Conservation (phyloP, 2,888 invertebrate species). For the Polyploca ridens region DNA sequence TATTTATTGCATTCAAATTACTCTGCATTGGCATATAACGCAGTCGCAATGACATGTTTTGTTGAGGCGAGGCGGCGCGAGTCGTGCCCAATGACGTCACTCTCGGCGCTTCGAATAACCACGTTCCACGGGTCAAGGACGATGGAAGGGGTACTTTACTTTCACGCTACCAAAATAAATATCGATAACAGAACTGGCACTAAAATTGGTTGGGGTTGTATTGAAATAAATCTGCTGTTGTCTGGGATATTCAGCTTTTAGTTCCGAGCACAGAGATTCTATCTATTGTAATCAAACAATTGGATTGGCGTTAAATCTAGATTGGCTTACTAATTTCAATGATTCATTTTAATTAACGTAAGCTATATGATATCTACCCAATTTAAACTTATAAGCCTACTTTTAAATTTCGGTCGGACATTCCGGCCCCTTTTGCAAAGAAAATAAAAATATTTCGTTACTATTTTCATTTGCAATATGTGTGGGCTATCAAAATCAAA, state of each 20-base stretch:
- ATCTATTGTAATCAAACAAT: not conserved
- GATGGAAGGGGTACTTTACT: conserved; percentile 30
- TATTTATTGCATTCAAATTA: not conserved
- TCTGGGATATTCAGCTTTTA: not conserved
- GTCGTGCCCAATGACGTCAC: conserved; percentile 38
- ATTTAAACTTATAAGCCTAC: too few species aligned
- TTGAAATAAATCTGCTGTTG: not conserved
- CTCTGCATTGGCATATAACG: conserved; percentile 25
- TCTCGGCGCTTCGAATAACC: conserved; percentile 31
- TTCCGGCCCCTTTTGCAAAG: too few species aligned
- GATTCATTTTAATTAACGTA: too few species aligned
- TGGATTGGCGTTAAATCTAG: not conserved
- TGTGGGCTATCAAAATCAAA: too few species aligned
- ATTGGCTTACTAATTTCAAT: too few species aligned
- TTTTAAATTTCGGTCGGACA: too few species aligned
- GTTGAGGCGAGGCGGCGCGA: conserved; percentile 17
- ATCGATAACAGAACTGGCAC: conserved; percentile 5
- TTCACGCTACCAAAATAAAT: conserved; percentile 1
- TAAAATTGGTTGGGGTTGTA: not conserved
- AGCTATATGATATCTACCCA: too few species aligned
- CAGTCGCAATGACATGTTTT: conserved; percentile 32
- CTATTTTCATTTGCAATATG: too few species aligned
- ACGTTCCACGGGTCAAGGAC: conserved; percentile 30
- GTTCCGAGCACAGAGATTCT: not conserved
- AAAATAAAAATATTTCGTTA: too few species aligned